Percentiles rank a stretch among this genome's conserved stretches.
phyloP scores from a whole-genome alignment of 2,888 invertebrate genomes.

The Elaeidobius kamerunicus region DNA sequence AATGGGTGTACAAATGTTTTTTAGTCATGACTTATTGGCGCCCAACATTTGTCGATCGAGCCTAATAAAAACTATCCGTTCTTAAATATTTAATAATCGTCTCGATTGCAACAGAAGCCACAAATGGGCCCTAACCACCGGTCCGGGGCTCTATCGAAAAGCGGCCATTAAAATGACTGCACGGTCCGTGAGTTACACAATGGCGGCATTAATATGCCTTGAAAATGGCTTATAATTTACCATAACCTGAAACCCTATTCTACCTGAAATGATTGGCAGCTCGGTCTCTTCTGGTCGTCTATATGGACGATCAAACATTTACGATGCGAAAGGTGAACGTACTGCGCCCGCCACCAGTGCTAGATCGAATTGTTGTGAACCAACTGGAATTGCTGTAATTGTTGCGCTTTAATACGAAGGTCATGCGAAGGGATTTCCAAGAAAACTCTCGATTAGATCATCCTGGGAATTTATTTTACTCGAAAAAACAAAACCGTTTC shows the following conservation, averaged over 20 bases:
- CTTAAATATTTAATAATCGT: too few species aligned
- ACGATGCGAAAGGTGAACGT: slow-evolving; percentile 23
- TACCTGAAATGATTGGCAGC: slow-evolving; percentile 31
- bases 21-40: too few species aligned
- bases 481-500: too few species aligned
- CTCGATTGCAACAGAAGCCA: too few species aligned
- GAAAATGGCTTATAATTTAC: slow-evolving; percentile 30
- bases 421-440: too few species aligned
- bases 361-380: too few species aligned
- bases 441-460: too few species aligned
- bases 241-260: slow-evolving; percentile 29
- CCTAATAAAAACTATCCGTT: background rate
- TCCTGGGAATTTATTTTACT: too few species aligned
- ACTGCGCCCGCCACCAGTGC: too few species aligned
- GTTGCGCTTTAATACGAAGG: too few species aligned
- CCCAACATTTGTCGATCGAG: background rate
- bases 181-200: slow-evolving; percentile 26
- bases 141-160: background rate
- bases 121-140: background rate
- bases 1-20: too few species aligned
- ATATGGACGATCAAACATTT: slow-evolving; percentile 26
- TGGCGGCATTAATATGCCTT: slow-evolving; percentile 24
- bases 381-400: too few species aligned
- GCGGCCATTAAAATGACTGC: slow-evolving; percentile 13
- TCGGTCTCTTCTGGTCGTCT: slow-evolving; percentile 17